phyloP scores from a whole-genome alignment of 1,140 invertebrate genomes.

The Microplitis mediator region DNA sequence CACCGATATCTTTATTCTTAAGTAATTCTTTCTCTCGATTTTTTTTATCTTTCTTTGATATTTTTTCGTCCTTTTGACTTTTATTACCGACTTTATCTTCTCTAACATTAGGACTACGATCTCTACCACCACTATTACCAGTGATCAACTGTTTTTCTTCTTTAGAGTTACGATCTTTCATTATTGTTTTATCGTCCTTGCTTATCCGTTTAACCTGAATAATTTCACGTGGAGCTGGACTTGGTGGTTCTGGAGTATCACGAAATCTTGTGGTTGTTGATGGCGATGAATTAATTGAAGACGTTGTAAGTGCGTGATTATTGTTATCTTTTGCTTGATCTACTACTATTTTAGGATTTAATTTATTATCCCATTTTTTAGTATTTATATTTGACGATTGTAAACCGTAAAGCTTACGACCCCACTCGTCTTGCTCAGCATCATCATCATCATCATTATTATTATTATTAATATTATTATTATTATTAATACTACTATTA shows the following conservation, averaged over 20 bases:
- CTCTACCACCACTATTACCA: conserved; percentile 20
- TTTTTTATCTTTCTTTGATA: conserved; percentile 51
- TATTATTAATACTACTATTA: conserved; percentile 40
- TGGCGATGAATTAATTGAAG: conserved; percentile 39
- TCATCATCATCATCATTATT: conserved; percentile 38
- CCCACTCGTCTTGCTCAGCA: conserved; percentile 77
- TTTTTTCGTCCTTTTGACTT: conserved; percentile 50
- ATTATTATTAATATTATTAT: conserved; percentile 39
- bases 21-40: conserved; percentile 47
- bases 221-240: conserved; percentile 48
- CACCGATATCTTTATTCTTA: conserved; percentile 41
- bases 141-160: conserved; percentile 40
- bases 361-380: conserved; percentile 56
- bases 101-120: conserved; percentile 40
- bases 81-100: conserved; percentile 43
- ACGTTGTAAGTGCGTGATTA: conserved; percentile 35
- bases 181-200: conserved; percentile 36
- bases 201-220: conserved; percentile 33
- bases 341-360: conserved; percentile 48
- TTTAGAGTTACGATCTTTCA: conserved; percentile 40
- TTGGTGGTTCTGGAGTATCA: conserved; percentile 48
- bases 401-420: conserved; percentile 78
- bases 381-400: conserved; percentile 50
- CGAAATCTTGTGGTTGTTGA: conserved; percentile 44
- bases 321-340: conserved; percentile 45